Evolutionary conservation across 2,797 vertebrate species (phyloP).

Genomic region (Myotis daubentonii): DNA sequence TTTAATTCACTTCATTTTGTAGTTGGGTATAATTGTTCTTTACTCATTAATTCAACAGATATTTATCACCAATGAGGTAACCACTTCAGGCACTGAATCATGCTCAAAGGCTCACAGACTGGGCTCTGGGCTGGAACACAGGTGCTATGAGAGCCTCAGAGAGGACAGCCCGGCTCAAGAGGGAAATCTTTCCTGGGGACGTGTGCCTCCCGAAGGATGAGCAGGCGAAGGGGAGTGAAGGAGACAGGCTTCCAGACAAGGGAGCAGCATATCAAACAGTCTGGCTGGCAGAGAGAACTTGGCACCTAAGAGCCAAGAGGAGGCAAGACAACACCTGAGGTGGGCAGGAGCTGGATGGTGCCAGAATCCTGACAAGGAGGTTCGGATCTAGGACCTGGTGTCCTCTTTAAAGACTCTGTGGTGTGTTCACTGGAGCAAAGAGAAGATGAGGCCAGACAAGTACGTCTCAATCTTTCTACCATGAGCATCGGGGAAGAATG

Average conservation of each 20-base stretch:
- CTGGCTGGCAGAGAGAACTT: not conserved
- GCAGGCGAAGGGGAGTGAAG: not conserved
- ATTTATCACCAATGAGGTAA: not conserved
- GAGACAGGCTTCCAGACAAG: not conserved
- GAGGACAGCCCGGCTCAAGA: not conserved
- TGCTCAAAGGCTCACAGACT: rapidly evolving
- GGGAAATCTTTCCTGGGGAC: not conserved
- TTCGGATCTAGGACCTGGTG: not conserved
- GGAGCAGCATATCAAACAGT: not conserved
- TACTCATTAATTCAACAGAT: not conserved
- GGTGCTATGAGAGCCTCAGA: not conserved
- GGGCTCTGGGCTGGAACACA: not conserved
- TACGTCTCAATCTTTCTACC: not conserved
- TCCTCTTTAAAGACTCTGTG: not conserved
- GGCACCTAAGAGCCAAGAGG: not conserved
- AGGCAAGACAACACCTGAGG: not conserved
- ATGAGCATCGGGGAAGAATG: not conserved
- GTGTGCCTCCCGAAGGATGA: not conserved
- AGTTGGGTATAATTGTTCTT: not conserved
- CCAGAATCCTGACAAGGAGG: not conserved
- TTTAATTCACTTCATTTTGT: not conserved
- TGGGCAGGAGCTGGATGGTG: not conserved
- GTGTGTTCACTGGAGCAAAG: not conserved
- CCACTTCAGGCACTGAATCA: not conserved
- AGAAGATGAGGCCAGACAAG: not conserved